Conservation (phyloP, 2,797 vertebrate species). For the Nannoperca australis region DNA sequence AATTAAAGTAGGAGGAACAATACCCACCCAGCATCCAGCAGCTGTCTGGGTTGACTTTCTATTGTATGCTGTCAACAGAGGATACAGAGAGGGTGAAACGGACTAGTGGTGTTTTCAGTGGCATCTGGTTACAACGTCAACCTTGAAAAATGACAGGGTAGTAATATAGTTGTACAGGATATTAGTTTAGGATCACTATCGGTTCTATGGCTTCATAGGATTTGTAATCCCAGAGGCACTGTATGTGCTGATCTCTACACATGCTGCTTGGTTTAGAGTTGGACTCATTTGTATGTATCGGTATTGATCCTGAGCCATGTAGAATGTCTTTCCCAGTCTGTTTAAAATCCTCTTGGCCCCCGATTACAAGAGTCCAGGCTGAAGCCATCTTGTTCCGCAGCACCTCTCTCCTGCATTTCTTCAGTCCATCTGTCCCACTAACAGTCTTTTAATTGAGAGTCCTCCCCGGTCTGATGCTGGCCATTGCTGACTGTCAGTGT, state of each 20-base stretch:
- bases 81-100: conserved; percentile 40
- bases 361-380: conserved; percentile 41
- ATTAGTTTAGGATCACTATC: conserved; percentile 56
- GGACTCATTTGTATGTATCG: conserved; percentile 34
- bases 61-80: conserved; percentile 37
- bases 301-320: conserved; percentile 27
- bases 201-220: conserved; percentile 44
- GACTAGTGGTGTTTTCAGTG: conserved; percentile 52
- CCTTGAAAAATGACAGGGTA: conserved; percentile 52
- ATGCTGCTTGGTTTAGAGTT: conserved; percentile 35
- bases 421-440: conserved; percentile 72
- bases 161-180: conserved; percentile 63
- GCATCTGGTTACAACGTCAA: conserved; percentile 62
- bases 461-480: conserved; percentile 72
- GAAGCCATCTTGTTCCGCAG: conserved; percentile 56
- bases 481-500: conserved; percentile 78
- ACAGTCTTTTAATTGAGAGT: conserved; percentile 81
- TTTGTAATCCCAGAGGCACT: conserved; percentile 14
- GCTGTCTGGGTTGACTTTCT: conserved; percentile 68
- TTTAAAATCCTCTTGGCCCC: conserved; percentile 48
- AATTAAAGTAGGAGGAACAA: conserved; percentile 81
- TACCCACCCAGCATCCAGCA: conserved; percentile 70
- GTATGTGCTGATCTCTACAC: conserved; percentile 47
- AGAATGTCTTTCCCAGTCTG: conserved; percentile 20
- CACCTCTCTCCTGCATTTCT: conserved; percentile 56